phyloP scores from a whole-genome alignment of 2,888 invertebrate genomes.

The Chrysina gloriosa region DNA sequence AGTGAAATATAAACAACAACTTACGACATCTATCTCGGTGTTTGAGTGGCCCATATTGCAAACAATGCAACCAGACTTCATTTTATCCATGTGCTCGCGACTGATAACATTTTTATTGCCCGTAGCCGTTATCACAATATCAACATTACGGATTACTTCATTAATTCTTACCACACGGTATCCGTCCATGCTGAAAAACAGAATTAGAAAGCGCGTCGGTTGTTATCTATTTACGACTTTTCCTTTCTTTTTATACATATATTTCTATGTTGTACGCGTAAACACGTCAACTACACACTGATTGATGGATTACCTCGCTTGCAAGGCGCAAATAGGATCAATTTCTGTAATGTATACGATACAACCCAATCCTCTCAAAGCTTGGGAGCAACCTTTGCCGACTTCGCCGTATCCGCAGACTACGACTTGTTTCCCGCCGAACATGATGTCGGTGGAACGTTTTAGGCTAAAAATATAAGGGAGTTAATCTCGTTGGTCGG shows the following conservation, averaged over 20 bases:
- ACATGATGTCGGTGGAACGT: conserved; percentile 95
- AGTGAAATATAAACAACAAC: too few relatives aligned
- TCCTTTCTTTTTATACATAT: neutral
- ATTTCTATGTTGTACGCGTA: neutral
- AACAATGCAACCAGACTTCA: conserved; percentile 95
- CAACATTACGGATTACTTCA: conserved; percentile 92
- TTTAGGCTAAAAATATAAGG: conserved; percentile 68
- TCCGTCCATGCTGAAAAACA: conserved; percentile 88
- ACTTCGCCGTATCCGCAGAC: conserved; percentile 98
- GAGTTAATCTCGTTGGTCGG: neutral
- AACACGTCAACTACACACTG: conserved; percentile 9
- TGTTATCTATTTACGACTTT: conserved; percentile 4
- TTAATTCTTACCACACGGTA: conserved; percentile 94
- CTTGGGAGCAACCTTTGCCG: conserved; percentile 96
- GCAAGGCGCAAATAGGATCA: conserved; percentile 97
- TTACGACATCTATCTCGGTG: conserved; percentile 93
- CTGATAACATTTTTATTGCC: conserved; percentile 97
- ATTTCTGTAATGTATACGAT: conserved; percentile 95
- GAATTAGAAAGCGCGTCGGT: too few relatives aligned
- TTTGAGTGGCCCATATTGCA: conserved; percentile 99
- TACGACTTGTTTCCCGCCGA: conserved; percentile 96
- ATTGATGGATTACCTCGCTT: conserved; percentile 77
- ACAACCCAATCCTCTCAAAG: conserved; percentile 93
- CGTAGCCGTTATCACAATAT: conserved; percentile 97
- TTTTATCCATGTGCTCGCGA: conserved; percentile 94